Percentiles rank a stretch among this genome's conserved stretches.
phyloP scores from a whole-genome alignment of 2,113 vertebrate species.

The Scartelaos histophorus region DNA sequence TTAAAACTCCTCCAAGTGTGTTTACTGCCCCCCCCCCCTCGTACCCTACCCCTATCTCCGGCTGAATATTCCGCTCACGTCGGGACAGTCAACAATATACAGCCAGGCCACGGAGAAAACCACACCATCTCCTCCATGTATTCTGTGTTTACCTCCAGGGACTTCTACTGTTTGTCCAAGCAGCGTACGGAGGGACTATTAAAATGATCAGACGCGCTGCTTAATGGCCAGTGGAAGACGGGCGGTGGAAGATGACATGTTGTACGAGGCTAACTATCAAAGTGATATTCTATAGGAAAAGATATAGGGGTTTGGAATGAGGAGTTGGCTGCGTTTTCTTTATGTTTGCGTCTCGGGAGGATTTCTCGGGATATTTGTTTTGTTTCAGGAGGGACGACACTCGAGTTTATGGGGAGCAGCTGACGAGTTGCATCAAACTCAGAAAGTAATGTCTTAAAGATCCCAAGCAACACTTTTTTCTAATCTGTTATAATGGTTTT shows the following conservation, averaged over 20 bases:
- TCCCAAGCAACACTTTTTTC: too few species aligned
- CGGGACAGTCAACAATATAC: slow-evolving; percentile 73
- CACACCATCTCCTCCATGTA: slow-evolving; percentile 67
- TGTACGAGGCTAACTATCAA: slow-evolving; percentile 52
- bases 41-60: slow-evolving; percentile 56
- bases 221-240: slow-evolving; percentile 61
- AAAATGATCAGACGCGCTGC: slow-evolving; percentile 63
- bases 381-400: slow-evolving; percentile 21
- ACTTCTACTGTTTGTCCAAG: slow-evolving; percentile 63
- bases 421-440: background rate
- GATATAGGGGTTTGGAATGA: slow-evolving; percentile 34
- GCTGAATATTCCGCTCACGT: slow-evolving; percentile 72
- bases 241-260: slow-evolving; percentile 47
- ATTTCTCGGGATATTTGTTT: slow-evolving; percentile 53
- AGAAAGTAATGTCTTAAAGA: too few species aligned
- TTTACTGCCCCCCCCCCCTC: slow-evolving; percentile 57
- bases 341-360: slow-evolving; percentile 53
- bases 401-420: background rate
- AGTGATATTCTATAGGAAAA: slow-evolving; percentile 43
- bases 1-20: slow-evolving; percentile 41
- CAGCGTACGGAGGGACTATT: slow-evolving; percentile 58
- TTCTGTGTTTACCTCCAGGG: slow-evolving; percentile 61
- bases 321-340: slow-evolving; percentile 48
- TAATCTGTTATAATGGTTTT: too few species aligned
- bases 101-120: slow-evolving; percentile 58